Evolutionary conservation across 2,888 invertebrate species (phyloP), one percentile per base, ranked within the genome.

Genomic region (Cheilosia vulpina): DNA sequence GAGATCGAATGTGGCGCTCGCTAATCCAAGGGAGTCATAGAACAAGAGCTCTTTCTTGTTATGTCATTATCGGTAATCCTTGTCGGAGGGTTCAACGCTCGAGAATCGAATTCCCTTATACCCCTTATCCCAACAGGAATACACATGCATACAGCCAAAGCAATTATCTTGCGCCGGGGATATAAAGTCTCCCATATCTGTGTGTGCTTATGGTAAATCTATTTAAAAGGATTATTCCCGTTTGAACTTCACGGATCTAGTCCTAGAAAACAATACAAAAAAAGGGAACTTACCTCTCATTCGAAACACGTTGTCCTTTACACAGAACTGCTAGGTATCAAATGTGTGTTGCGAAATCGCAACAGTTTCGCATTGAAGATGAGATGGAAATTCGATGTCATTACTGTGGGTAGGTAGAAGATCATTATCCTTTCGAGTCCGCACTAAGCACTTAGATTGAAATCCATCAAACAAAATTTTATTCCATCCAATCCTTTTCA

Each of bases 381-480:
- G 38, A 63, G 75, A 75, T 75, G 62, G 71, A 75, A 81, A 81
- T 63, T 75, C 63, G 68, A 81, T 81, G 57, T 45, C 55, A 75
- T 81, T 81, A 75, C 31, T 62, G 13, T 60, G 50, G 38, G 75
- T 43, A 6, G 38, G 21, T 13, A 24, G 52, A 13, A 21, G 38
- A 76, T 76, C 65, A 77, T 82, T 82, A 82, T 77, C 65, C 77
- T 45, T 58, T 65, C 19, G 31, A 5, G 9, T 24, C n/a, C 55
- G 2, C 15, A 11, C 38, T 57, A 52, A 53, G 55, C 15, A 19
- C 27, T 69, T 63, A 63, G 52, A 69, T 24, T 15, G 43, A 79
- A 71, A 80, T 80, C 80, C 75, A 84, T 84, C 84, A 80, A 76
- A 82, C 63, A 65, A 79, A 79, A 38, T 75, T 75, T 27, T 68